These are phyloP conservation scores for Caenorhabditis sp. DNA, from an alignment of 2,888 invertebrate species.

Conservation along the genomic window DNA sequence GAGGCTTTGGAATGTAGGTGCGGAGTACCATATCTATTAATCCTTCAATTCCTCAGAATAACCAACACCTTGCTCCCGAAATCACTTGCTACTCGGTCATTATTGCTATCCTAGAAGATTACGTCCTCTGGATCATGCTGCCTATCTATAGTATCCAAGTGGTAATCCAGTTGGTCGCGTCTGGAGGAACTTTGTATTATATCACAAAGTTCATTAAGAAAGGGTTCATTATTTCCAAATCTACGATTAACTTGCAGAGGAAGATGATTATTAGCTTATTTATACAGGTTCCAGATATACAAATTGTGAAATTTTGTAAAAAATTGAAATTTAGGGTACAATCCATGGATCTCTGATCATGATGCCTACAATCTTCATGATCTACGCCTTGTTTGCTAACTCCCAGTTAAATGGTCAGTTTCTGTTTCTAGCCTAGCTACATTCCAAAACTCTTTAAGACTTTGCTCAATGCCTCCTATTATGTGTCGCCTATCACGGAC, in stretches of 20 bases:
- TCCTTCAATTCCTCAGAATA: not conserved
- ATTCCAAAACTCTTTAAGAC: too few species aligned
- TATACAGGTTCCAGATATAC: slow-evolving; percentile 2
- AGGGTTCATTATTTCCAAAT: slow-evolving; percentile 5
- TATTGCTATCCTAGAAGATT: not conserved
- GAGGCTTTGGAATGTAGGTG: not conserved
- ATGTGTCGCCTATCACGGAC: slow-evolving; percentile 1
- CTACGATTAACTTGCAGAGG: slow-evolving; percentile 13
- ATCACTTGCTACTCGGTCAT: slow-evolving; percentile 20
- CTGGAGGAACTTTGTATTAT: slow-evolving; percentile 11
- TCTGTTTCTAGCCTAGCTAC: too few species aligned
- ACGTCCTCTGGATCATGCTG: not conserved
- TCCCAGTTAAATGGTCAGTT: not conserved
- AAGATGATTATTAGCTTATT: slow-evolving; percentile 30
- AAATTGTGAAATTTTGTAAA: not conserved
- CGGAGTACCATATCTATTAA: not conserved
- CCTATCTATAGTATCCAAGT: slow-evolving; percentile 1
- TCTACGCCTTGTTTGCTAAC: not conserved
- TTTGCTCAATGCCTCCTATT: not conserved
- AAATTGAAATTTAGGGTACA: not conserved
- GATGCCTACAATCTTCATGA: not conserved
- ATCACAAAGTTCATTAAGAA: slow-evolving; percentile 5
- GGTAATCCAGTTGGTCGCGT: not conserved
- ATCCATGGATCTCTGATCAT: slow-evolving; percentile 7
- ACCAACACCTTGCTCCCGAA: not conserved